Evolutionary conservation across 2,113 vertebrate genomes (phyloP).

Genomic region (Embiotoca jacksoni): DNA sequence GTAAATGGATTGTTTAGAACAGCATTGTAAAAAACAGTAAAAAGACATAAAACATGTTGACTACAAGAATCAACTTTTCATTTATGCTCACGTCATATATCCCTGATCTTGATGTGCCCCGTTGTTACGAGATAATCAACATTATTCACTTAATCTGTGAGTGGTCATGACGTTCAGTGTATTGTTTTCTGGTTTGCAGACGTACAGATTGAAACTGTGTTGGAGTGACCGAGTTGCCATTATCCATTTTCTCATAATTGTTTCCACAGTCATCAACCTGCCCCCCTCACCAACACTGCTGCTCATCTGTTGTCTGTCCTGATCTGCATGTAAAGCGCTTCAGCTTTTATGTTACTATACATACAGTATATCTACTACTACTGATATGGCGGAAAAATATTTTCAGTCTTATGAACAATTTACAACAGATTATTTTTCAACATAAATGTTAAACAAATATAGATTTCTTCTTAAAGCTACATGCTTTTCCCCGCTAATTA

Average conservation of each 20-base stretch:
- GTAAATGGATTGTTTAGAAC: not conserved
- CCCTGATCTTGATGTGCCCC: not conserved
- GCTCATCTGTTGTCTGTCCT: not conserved
- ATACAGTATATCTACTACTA: too few species aligned
- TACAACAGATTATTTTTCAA: too few species aligned
- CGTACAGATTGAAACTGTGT: not conserved
- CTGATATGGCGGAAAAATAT: too few species aligned
- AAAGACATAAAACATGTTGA: too few species aligned
- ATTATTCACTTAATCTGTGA: not conserved
- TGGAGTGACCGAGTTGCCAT: not conserved
- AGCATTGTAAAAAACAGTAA: too few species aligned
- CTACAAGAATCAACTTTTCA: not conserved
- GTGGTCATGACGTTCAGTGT: not conserved
- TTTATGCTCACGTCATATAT: not conserved
- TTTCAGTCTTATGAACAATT: too few species aligned
- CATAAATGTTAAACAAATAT: too few species aligned
- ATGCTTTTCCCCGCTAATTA: too few species aligned
- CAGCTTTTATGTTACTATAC: not conserved
- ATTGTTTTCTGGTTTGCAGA: not conserved
- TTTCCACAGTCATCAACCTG: not conserved
- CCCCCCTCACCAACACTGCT: not conserved
- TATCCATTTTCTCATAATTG: not conserved
- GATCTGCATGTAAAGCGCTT: not conserved
- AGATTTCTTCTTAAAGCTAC: too few species aligned
- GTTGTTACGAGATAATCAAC: not conserved